Conservation (phyloP, 1,140 invertebrate species). For the Trinorchestia longiramus region DNA sequence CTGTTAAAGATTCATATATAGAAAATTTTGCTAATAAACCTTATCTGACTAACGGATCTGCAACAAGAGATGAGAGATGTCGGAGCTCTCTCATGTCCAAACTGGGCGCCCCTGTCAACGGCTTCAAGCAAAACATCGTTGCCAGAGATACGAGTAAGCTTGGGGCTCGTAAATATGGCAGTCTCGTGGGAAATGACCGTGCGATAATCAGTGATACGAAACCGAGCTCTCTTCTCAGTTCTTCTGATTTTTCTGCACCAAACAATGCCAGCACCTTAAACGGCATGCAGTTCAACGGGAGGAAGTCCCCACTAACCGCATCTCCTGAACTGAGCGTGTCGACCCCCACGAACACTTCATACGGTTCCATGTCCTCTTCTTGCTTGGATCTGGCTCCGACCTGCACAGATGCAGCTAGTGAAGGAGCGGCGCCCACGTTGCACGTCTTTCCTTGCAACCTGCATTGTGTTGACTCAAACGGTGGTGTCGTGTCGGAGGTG, state of each 20-base stretch:
- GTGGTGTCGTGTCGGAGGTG: conserved; percentile 27
- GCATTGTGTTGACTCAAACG: conserved; percentile 37
- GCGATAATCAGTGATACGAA: background rate
- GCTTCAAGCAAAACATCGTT: background rate
- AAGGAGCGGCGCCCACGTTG: conserved; percentile 37
- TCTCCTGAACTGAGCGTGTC: conserved; percentile 11
- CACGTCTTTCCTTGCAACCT: conserved; percentile 47
- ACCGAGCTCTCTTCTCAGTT: background rate
- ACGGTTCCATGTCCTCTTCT: background rate
- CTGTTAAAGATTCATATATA: background rate
- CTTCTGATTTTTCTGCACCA: background rate
- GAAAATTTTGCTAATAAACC: conserved; percentile 21
- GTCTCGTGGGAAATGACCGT: background rate
- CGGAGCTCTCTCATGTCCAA: background rate
- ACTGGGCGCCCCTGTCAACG: background rate
- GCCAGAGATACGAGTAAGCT: background rate
- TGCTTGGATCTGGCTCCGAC: conserved; percentile 6
- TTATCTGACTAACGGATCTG: background rate
- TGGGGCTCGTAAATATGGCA: background rate
- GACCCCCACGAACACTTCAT: conserved; percentile 22
- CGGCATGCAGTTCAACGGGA: background rate
- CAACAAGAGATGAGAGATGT: background rate
- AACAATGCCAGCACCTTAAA: background rate
- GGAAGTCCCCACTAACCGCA: conserved; percentile 19
- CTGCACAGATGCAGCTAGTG: background rate